Evolutionary conservation across 2,113 vertebrate genomes (phyloP).

Genomic region (Onychostoma macrolepis): DNA sequence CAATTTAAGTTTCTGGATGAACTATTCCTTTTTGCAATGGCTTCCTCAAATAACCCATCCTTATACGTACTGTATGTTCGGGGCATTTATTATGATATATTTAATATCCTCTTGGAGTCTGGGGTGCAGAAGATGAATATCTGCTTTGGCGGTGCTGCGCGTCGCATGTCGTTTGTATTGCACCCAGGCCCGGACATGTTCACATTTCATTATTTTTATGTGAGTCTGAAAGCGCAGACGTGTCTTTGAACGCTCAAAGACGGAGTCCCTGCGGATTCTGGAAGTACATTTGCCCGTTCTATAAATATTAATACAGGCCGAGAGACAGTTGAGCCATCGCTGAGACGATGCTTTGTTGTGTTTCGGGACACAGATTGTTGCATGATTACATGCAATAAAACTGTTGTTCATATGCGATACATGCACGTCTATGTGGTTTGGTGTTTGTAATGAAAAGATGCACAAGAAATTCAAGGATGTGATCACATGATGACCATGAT

Average conservation of each 20-base stretch:
- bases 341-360: not conserved
- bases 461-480: not conserved
- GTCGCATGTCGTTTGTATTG: not conserved
- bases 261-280: conserved; percentile 24
- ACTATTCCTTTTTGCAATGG: not conserved
- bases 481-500: not conserved
- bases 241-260: not conserved
- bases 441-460: not conserved
- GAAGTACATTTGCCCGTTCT: conserved; percentile 16
- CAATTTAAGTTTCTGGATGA: not conserved
- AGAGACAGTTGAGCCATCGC: conserved; percentile 14
- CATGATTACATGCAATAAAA: conserved; percentile 17
- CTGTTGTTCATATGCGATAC: too few species aligned
- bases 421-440: not conserved
- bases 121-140: not conserved
- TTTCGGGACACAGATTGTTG: not conserved
- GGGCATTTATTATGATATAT: not conserved
- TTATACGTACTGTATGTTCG: not conserved
- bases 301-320: conserved; percentile 13
- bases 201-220: not conserved
- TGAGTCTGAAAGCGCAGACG: not conserved
- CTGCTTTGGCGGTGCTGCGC: not conserved
- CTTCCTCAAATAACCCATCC: not conserved
- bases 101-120: conserved; percentile 15
- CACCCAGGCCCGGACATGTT: not conserved